These are phyloP conservation scores for Talpa occidentalis DNA, from an alignment of 2,113 vertebrate genomes.

Conservation along the genomic window DNA sequence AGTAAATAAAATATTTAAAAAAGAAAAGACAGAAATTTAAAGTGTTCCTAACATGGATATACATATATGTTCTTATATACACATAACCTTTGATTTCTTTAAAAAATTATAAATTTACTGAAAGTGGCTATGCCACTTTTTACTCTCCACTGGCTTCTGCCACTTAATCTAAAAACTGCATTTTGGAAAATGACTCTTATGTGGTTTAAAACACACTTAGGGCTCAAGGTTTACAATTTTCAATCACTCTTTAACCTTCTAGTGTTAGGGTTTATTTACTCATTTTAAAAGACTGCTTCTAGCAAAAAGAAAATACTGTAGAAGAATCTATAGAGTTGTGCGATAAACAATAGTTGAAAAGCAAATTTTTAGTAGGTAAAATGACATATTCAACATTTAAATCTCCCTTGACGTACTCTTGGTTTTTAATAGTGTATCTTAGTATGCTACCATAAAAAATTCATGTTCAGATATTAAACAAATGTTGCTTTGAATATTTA, in stretches of 20 bases:
- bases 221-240: neutral
- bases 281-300: neutral
- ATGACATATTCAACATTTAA: slow-evolving; percentile 29
- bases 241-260: neutral
- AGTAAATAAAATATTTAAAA: too few species aligned
- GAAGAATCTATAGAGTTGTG: neutral
- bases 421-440: slow-evolving; percentile 7
- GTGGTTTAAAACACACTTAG: neutral
- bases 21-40: neutral
- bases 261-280: neutral
- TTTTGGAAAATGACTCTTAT: slow-evolving; percentile 12
- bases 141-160: neutral
- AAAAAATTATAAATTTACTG: neutral
- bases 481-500: neutral
- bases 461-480: slow-evolving; percentile 21
- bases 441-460: neutral
- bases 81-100: neutral
- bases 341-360: slow-evolving; percentile 15
- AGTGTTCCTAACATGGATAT: neutral
- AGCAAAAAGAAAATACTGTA: neutral
- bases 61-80: neutral
- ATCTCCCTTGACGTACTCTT: neutral
- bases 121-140: neutral
- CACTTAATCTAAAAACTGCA: neutral
- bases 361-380: neutral